These are phyloP conservation scores for Pyrochroa serraticornis DNA, from an alignment of 2,888 invertebrate genomes.

Conservation along the genomic window DNA sequence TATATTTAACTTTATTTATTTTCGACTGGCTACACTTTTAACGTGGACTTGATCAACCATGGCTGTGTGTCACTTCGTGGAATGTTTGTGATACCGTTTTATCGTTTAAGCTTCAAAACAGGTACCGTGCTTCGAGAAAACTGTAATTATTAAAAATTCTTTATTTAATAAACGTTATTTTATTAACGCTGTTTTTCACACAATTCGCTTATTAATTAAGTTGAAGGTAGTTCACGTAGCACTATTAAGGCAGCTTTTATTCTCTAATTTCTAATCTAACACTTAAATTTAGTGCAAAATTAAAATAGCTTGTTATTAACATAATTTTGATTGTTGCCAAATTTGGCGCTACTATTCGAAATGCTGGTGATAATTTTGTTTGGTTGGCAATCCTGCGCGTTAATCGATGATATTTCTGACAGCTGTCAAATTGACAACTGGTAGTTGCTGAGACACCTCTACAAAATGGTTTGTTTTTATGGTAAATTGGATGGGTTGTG, in stretches of 20 bases:
- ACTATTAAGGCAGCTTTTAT: too few relatives aligned
- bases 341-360: too few relatives aligned
- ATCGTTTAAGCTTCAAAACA: conserved; percentile 18
- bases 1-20: conserved; percentile 40
- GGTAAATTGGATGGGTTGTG: too few relatives aligned
- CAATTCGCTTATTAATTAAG: neutral
- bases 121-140: neutral
- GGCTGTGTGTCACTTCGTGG: conserved; percentile 32
- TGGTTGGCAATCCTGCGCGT: neutral
- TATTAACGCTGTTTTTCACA: conserved; percentile 6
- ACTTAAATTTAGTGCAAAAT: too few relatives aligned
- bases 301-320: neutral
- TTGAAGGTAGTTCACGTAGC: too few relatives aligned
- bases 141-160: conserved; percentile 11
- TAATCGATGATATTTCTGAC: neutral
- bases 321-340: neutral
- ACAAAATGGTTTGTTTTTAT: neutral
- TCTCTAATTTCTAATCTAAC: too few relatives aligned
- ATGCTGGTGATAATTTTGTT: neutral
- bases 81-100: conserved; percentile 28
- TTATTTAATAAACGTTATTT: conserved; percentile 27
- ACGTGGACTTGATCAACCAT: conserved; percentile 14
- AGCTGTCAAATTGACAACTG: conserved; percentile 6
- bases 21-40: conserved; percentile 31
- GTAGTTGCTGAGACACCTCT: neutral